Percentiles rank a stretch among this genome's conserved stretches.
phyloP scores from a whole-genome alignment of 2,113 vertebrate genomes.

The Chlamydotis undulata region DNA sequence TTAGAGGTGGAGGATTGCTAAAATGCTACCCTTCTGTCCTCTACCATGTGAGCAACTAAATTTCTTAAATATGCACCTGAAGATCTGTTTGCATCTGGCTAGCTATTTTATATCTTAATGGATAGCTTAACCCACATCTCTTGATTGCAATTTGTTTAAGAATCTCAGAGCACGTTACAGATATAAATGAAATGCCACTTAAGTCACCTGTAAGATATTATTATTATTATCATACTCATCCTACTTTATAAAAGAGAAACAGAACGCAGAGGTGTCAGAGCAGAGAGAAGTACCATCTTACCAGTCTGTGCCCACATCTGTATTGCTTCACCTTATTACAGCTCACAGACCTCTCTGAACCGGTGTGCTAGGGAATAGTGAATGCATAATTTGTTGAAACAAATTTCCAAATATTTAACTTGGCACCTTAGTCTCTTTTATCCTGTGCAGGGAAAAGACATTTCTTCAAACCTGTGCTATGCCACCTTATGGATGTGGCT shows the following conservation, averaged over 20 bases:
- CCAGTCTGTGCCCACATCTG: accelerated
- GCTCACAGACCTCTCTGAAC: neutral
- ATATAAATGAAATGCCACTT: neutral
- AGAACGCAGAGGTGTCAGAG: neutral
- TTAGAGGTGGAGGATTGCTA: neutral
- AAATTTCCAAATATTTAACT: neutral
- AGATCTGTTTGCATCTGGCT: neutral
- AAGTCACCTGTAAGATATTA: neutral
- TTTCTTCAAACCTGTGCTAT: neutral
- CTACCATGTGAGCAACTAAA: neutral
- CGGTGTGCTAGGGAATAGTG: neutral
- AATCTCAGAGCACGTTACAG: neutral
- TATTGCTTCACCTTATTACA: neutral
- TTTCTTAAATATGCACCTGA: neutral
- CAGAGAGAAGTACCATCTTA: neutral
- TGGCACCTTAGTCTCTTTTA: neutral
- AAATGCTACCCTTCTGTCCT: neutral
- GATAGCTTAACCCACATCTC: neutral
- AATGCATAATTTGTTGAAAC: neutral
- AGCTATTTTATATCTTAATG: neutral
- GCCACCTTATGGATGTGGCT: neutral
- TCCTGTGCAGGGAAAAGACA: neutral
- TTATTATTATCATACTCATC: neutral
- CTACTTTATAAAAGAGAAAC: neutral
- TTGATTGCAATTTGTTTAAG: neutral